A percentile compares a stretch with the other conserved stretches of the same genome.
Conservation (phyloP, 2,888 invertebrate species). For the Bruchidius siliquastri region DNA sequence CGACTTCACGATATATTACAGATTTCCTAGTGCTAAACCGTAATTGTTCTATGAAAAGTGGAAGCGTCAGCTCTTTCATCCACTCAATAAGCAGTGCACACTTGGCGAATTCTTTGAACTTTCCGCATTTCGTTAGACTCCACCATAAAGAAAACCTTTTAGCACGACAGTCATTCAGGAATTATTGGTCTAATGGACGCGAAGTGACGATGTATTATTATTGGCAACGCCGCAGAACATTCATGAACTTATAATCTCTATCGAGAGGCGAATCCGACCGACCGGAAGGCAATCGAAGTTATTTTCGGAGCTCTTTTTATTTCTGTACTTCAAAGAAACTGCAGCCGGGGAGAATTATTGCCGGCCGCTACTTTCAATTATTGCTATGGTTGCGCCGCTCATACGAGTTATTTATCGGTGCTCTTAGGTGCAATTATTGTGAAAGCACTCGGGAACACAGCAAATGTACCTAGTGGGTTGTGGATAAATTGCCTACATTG, state of each 20-base stretch:
- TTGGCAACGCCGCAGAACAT: background rate
- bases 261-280: constrained; percentile 5
- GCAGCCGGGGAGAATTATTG: background rate
- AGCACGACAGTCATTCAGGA: background rate
- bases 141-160: background rate
- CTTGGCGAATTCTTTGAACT: too few species aligned
- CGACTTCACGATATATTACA: too few species aligned
- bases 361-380: background rate
- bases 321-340: constrained; percentile 6
- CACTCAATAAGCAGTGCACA: too few species aligned
- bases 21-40: too few species aligned
- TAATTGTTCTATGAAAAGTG: too few species aligned
- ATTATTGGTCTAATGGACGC: background rate
- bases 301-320: constrained; percentile 6
- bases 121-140: background rate
- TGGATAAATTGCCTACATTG: background rate
- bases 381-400: background rate
- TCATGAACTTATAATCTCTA: background rate
- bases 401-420: background rate
- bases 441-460: background rate
- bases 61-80: too few species aligned
- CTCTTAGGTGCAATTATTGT: background rate
- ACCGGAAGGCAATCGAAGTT: constrained; percentile 7
- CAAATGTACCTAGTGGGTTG: background rate
- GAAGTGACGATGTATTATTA: background rate